Evolutionary conservation across 2,113 vertebrate genomes (phyloP), one percentile per base, ranked within the genome.

Genomic region (Mirounga angustirostris): DNA sequence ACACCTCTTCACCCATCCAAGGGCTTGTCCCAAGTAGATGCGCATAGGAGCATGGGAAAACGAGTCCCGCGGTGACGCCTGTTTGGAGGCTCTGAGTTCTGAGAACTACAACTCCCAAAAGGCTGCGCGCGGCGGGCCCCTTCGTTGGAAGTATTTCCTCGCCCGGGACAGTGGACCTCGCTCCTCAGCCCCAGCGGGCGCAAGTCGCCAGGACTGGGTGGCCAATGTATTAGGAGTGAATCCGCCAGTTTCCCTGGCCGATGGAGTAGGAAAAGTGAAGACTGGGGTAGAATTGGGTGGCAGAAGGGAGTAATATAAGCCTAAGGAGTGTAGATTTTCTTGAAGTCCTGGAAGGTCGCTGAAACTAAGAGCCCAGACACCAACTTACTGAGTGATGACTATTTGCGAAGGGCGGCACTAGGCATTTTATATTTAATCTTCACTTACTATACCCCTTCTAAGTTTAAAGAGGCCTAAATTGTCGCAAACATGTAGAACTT

Each of bases 21-120:
- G 56, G 59, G 54, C 92, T 30, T 0, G 74, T 43, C 67, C 78
- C 88, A 50, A 61, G 15, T 0, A 52, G 80, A 8, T 14, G 12
- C 83, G 96, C 95, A 58, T 13, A 33, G 98, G 58, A 71, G 43
- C 85, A 59, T 36, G 97, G 98, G 98, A 97, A 97, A 94, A 26
- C 58, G 52, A 97, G 98, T 97, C 46, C 94, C 4, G 0, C 1
- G 0, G 8, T 0, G 3, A 2, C 0, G 26, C 63, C 26, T 4
- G 61, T 7, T 1, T n/a, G 28, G 8, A 24, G 46, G 22, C 18
- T n/a, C 33, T 0, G 18, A 26, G 54, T 15, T 0, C 0, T 0
- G 0, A 85, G 88, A 94, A 99, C 98, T 98, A 97, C 98, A 97
- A 83, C 33, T 98, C 98, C 99, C 98, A 93, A 54, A 69, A 36